Evolutionary conservation across 2,797 vertebrate genomes (phyloP), one percentile per base, ranked within the genome.

Genomic region (Syngnathus acus): DNA sequence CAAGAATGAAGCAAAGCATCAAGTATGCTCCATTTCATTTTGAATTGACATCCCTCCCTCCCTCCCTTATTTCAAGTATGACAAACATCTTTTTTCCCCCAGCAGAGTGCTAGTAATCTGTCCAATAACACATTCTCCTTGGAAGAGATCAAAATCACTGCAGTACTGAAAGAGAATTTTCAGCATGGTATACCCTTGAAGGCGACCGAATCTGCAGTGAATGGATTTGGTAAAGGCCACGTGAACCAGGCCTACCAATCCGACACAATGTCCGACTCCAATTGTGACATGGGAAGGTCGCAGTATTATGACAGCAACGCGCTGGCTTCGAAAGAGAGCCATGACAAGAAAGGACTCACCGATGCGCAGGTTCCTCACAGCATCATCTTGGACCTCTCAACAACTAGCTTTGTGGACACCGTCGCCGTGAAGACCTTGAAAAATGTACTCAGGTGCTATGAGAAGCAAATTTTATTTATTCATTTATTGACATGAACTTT

Each of bases 381-480:
- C 1, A 67, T 98, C 55, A 70, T 98, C 78, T 78, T 98, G 86
- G 96, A 98, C 82, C 79, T 98, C 70, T 89, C 92, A 9, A 59
- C 94, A 0, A 86, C 93, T 75, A 94, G 86, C 82, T 98, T 94
- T 77, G 85, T 90, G 69, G 91, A 92, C 83, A 91, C 84, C 0
- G 89, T 88, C 67, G 54, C 86, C n/a, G 82, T 86, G 47, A 90
- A 90, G 48, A 90, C 82, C 43, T 65, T 90, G 51, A 86, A 72
- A 78, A 91, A 86, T 61, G 91, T 91, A 79, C 32, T 84, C 78
- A 11, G 9, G 6, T 38, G 19, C 23, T 4, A 14, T 9, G 14
- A 23, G 16, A 17, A 38, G 9, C 17, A 38, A 11, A 1, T 13
- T 55, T 0, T 3, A 43, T 26, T 23, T 32, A 32, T 37, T 21